Base-by-base conservation (phyloP, 2,888 invertebrate species). In the Polymixis lichenea region DNA sequence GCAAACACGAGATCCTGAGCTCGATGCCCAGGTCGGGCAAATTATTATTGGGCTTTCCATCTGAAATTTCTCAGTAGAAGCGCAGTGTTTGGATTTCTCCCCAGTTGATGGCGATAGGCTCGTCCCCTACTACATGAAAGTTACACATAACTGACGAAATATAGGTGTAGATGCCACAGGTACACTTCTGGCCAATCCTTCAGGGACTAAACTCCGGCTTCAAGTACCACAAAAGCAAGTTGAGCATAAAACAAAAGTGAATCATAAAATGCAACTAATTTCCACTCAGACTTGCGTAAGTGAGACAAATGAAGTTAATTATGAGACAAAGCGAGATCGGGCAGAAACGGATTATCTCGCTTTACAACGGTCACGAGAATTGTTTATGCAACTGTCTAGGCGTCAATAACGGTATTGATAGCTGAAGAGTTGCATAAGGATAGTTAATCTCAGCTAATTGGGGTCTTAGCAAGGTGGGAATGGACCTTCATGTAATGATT, bases 291-390 rank as follows among this genome's bases (percentile, higher is more conserved):
- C 81, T 80, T 73, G 78, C 71, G 66, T 85, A 87, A 87, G 77
- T 84, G 82, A 85, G 53, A 87, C 74, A 81, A 86, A 87, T 87
- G 76, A 82, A 76, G 46, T 64, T 80, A 87, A 88, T 88, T 88
- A 87, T 22, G 61, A 72, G 82, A 88, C 88, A 87, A 88, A 85
- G 88, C 62, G 58, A 64, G 72, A 67, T 77, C 55, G 61, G 67
- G 49, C 43, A 38, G 53, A 61, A 80, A 80, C 78, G 32, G 78
- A 87, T 86, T 87, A 81, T 75, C 64, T 70, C 61, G 64, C 60
- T 77, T 75, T 75, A 56, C 38, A 64, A 66, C 71, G 28, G 43
- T 38, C 68, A 73, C 53, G 67, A 84, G 81, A 43, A 58, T 55
- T 72, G 68, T 85, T 72, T 71, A 60, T 85, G 74, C 64, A 69